These are phyloP conservation scores for Vollenhovia emeryi DNA, from an alignment of 1,140 invertebrate genomes.

Conservation along the genomic window DNA sequence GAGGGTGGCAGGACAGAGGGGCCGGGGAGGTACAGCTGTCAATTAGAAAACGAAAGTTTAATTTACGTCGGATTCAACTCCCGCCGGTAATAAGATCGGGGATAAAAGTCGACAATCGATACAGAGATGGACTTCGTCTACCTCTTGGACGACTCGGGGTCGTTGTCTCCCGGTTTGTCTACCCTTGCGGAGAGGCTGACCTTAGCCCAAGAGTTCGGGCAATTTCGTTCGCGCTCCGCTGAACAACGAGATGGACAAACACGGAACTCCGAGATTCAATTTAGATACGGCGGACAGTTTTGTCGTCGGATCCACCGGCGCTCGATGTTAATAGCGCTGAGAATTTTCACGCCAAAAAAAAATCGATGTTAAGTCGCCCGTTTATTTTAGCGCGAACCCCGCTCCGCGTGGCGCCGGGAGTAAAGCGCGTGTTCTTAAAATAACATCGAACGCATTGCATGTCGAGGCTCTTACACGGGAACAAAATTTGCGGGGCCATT, in stretches of 20 bases:
- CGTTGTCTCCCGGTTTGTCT: conserved; percentile 40
- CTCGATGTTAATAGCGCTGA: conserved; percentile 16
- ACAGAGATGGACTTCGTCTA: not conserved
- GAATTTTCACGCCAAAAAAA: not conserved
- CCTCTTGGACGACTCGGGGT: conserved; percentile 2
- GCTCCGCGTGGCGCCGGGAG: too few relatives aligned
- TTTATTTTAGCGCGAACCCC: not conserved
- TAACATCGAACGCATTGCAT: not conserved
- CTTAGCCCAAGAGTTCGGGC: conserved; percentile 1
- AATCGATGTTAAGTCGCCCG: not conserved
- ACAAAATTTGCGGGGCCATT: conserved; percentile 11
- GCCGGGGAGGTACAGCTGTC: not conserved
- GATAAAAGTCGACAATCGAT: conserved; percentile 61
- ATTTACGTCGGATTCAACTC: conserved; percentile 14
- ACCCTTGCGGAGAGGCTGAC: conserved; percentile 3
- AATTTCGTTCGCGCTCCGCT: conserved; percentile 5
- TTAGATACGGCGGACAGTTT: conserved; percentile 33
- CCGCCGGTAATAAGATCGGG: conserved; percentile 3
- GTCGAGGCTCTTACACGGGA: not conserved
- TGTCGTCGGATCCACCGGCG: not conserved
- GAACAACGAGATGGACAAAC: not conserved
- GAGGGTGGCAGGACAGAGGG: not conserved
- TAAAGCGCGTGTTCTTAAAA: conserved; percentile 19
- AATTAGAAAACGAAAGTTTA: conserved; percentile 51
- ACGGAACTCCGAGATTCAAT: conserved; percentile 36